Base-by-base conservation (phyloP, 2,113 vertebrate species). In the Myocastor coypus region DNA sequence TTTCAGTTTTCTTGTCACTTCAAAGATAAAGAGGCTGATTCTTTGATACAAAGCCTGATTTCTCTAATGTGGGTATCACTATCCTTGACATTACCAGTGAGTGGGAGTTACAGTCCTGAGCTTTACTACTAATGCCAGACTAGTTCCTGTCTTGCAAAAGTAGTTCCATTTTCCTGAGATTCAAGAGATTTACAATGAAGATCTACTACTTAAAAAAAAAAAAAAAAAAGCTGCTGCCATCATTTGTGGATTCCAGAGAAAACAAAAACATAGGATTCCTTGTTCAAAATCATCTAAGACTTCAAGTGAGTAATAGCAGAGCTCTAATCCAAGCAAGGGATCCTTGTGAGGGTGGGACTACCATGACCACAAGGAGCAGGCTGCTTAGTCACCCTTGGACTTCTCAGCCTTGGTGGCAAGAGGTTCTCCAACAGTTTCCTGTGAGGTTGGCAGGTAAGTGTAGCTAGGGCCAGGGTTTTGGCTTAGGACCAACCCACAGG, bases 11-110 rank as follows among this genome's bases (percentile, higher is more conserved):
- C 52, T 40, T 0, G 0, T 22, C 75, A 92, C 87, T 92, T 95
- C 30, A 97, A 97, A 97, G 96, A 83, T 95, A 96, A 97, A 95
- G 97, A 97, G 82, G 59, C 77, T 66, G 63, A 87, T 93, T 66
- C 52, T 84, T 91, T 93, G 82, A 96, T 96, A 82, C 87, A 92
- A 4, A 1, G 0, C 30, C 91, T 63, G 59, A 52, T 68, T 87
- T 46, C 37, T 93, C 12, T 73, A 94, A 87, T 0, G 0, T 97
- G 95, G 88, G 83, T 42, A 28, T 6, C 0, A 14, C 46, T 8
- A n/a, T 94, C 91, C 59, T 68, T 50, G 95, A 84, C 11, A 2
- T 42, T 4, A 2, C 22, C 82, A 91, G 83, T 0, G 0, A 52
- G 30, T 42, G 40, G 46, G 6, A 68, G 66, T 93, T 91, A 20